Evolutionary conservation across 1,140 invertebrate species (phyloP), one percentile per base, ranked within the genome.

Genomic region (Harlomillsia oculata): DNA sequence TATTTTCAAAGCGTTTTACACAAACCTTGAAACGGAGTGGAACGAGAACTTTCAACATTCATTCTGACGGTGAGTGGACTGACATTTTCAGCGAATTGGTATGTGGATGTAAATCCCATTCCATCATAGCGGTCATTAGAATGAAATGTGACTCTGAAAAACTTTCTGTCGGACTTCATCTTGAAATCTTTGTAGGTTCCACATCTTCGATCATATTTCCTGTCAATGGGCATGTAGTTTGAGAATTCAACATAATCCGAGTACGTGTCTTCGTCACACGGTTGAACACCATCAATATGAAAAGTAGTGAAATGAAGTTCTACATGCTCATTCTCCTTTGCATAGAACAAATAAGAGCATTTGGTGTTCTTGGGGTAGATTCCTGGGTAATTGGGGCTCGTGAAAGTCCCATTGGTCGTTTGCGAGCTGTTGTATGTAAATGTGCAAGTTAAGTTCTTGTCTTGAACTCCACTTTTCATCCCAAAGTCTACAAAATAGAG

Each of bases 261-360:
- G 25, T 76, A 67, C 0, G 75, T 74, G 1, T 68, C 67, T 28
- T 72, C 70, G 36, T 71, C 71, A 64, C 78, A 94, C 89, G 87
- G 88, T 66, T 81, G 74, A 45, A 92, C 84, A 53, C 90, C 90
- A 74, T 94, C 90, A 8, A 94, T 83, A 69, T 94, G 89, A 69
- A 95, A 95, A 71, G 85, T 88, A 23, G 82, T 80, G 68, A 96
- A 96, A 64, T 85, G 82, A 44, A 97, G 78, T 63, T 84, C 82
- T 40, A 96, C 82, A 63, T 82, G 82, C 68, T 96, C 88, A 50
- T 82, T 81, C 44, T 75, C 74, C 20, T 78, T 77, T 13, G 89
- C 92, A 68, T 90, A 81, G 72, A 97, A 96, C 69, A 90, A 88
- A 71, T 94, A 97, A 74, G 94, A 85, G 69, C 92, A 96, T 69